phyloP scores from a whole-genome alignment of 2,888 invertebrate genomes.

The Macrosoma leucophasiata region DNA sequence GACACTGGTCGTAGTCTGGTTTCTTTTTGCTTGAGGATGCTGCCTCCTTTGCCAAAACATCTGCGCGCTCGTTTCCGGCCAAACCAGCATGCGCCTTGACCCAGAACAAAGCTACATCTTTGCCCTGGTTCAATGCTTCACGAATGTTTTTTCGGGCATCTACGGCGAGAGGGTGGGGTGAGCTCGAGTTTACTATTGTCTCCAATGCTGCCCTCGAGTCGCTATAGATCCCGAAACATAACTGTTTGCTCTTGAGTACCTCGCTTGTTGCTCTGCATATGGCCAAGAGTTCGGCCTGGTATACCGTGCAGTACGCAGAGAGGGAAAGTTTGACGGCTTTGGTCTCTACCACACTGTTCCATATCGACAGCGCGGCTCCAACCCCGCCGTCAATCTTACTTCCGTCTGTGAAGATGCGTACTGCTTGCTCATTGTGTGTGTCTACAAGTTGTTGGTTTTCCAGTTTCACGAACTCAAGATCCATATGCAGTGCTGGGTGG shows the following conservation, averaged over 20 bases:
- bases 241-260: not conserved
- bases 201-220: slow-evolving; percentile 12
- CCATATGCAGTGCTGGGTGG: too few relatives aligned
- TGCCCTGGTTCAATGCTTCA: slow-evolving; percentile 1
- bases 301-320: slow-evolving; percentile 11
- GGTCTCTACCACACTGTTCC: too few relatives aligned
- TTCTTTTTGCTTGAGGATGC: not conserved
- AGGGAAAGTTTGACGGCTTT: too few relatives aligned
- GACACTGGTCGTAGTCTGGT: slow-evolving; percentile 1
- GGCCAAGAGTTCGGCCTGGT: slow-evolving; percentile 14
- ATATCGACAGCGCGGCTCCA: too few relatives aligned
- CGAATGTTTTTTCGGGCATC: slow-evolving; percentile 5
- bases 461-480: slow-evolving; percentile 3
- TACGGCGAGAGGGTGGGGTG: slow-evolving; percentile 11
- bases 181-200: slow-evolving; percentile 3
- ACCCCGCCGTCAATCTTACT: too few relatives aligned
- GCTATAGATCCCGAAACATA: slow-evolving; percentile 3
- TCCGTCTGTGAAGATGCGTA: too few relatives aligned
- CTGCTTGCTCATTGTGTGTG: not conserved
- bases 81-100: slow-evolving; percentile 15
- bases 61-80: slow-evolving; percentile 16
- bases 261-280: slow-evolving; percentile 2
- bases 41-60: slow-evolving; percentile 12
- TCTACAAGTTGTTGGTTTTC: slow-evolving; percentile 5
- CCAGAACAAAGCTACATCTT: slow-evolving; percentile 13